These are phyloP conservation scores for Drosophila azteca DNA, from an alignment of 1,140 invertebrate species.

Conservation along the genomic window DNA sequence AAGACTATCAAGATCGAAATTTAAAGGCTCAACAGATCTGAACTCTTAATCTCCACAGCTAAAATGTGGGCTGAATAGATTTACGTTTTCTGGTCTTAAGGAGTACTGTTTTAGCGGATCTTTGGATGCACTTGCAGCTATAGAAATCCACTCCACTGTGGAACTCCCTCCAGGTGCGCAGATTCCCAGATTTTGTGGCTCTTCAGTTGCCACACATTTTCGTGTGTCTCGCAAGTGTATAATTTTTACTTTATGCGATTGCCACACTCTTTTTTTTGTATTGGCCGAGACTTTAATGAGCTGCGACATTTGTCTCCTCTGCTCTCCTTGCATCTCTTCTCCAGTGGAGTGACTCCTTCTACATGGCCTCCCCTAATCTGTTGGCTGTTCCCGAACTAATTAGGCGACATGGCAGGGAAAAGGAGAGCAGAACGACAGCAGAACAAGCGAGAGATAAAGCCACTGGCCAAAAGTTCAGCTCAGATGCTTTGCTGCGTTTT, in stretches of 20 bases:
- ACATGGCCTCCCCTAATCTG: constrained; percentile 48
- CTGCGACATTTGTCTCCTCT: constrained; percentile 44
- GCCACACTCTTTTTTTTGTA: constrained; percentile 17
- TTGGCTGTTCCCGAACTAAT: constrained; percentile 72
- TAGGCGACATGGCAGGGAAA: constrained; percentile 64
- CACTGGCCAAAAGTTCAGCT: constrained; percentile 47
- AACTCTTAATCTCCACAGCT: background rate
- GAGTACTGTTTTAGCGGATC: too few species aligned
- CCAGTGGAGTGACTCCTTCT: constrained; percentile 38
- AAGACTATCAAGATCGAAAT: too few species aligned
- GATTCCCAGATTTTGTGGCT: too few species aligned
- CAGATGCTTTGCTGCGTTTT: constrained; percentile 48
- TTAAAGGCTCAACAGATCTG: too few species aligned
- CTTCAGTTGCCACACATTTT: too few species aligned
- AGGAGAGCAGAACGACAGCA: constrained; percentile 14
- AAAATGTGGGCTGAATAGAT: too few species aligned
- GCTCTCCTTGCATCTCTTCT: too few species aligned
- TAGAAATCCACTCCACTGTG: too few species aligned
- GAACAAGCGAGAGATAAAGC: constrained; percentile 33
- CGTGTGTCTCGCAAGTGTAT: too few species aligned
- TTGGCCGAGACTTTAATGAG: constrained; percentile 38
- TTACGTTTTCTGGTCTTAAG: too few species aligned
- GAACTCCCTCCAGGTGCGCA: too few species aligned
- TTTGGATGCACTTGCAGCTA: too few species aligned
- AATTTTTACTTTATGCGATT: constrained; percentile 16